These are phyloP conservation scores for Hemiscyllium ocellatum DNA, from an alignment of 2,113 vertebrate species.

Conservation along the genomic window DNA sequence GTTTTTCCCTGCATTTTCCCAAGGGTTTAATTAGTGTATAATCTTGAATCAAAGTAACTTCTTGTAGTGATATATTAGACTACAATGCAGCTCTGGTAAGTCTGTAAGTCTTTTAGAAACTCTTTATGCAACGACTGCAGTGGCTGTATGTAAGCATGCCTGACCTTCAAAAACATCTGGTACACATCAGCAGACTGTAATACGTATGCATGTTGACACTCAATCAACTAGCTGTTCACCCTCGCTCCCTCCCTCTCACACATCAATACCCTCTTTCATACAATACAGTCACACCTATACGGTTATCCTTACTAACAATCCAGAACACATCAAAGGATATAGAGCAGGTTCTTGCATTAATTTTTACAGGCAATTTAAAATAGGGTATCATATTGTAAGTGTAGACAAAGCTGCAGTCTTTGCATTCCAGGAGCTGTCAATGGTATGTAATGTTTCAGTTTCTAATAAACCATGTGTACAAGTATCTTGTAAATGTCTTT, in stretches of 20 bases:
- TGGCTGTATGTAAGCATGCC: not conserved
- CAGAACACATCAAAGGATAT: not conserved
- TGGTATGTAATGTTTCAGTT: not conserved
- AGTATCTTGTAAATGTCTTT: not conserved
- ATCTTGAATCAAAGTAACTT: not conserved
- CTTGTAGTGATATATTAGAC: not conserved
- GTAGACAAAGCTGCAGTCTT: not conserved
- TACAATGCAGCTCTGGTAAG: not conserved
- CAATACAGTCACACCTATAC: not conserved
- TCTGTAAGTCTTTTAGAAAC: not conserved
- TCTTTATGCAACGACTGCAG: not conserved
- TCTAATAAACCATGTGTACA: not conserved
- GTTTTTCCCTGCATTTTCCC: slow-evolving; percentile 32
- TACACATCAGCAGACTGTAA: slow-evolving; percentile 9
- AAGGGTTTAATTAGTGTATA: not conserved
- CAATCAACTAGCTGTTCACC: not conserved
- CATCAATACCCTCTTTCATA: not conserved
- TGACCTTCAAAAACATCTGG: slow-evolving; percentile 25
- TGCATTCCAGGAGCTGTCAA: not conserved
- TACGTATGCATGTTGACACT: slow-evolving; percentile 17
- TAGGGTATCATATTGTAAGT: not conserved
- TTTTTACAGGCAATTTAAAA: not conserved
- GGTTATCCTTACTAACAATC: not conserved
- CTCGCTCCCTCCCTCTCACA: not conserved
- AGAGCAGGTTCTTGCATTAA: no score